A percentile compares a stretch with the other conserved stretches of the same genome.
phyloP scores from a whole-genome alignment of 1,140 invertebrate genomes.

The Drosophila baimaii region DNA sequence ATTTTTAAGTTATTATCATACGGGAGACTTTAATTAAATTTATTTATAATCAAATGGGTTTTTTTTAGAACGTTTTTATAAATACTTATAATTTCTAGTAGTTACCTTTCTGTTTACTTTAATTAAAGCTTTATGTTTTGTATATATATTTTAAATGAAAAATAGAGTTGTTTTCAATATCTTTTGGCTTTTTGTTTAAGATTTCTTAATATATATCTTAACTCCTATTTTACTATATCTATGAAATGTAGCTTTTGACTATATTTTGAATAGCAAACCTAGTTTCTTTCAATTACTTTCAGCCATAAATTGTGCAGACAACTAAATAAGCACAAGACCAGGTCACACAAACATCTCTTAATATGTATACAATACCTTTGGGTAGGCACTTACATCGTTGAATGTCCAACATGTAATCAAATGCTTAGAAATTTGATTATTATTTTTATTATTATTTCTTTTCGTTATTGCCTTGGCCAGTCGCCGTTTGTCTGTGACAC shows the following conservation, averaged over 20 bases:
- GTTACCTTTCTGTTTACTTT: no score
- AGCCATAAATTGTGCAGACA: not conserved
- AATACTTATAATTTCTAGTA: no score
- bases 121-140: not conserved
- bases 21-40: no score
- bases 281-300: not conserved
- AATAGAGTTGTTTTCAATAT: no score
- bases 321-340: not conserved
- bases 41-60: not conserved
- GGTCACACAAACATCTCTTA: not conserved
- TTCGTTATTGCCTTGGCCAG: conserved; percentile 25
- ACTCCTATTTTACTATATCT: no score
- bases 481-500: conserved; percentile 38
- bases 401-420: conserved; percentile 52
- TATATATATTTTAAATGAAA: not conserved
- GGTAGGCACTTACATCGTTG: not conserved
- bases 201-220: no score
- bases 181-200: no score
- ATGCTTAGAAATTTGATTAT: conserved; percentile 42
- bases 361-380: not conserved
- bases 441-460: conserved; percentile 31
- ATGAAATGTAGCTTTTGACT: no score
- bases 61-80: no score
- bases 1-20: not conserved
- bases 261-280: no score